Conservation (phyloP, 2,797 vertebrate genomes). For the Taenioides sp. region DNA sequence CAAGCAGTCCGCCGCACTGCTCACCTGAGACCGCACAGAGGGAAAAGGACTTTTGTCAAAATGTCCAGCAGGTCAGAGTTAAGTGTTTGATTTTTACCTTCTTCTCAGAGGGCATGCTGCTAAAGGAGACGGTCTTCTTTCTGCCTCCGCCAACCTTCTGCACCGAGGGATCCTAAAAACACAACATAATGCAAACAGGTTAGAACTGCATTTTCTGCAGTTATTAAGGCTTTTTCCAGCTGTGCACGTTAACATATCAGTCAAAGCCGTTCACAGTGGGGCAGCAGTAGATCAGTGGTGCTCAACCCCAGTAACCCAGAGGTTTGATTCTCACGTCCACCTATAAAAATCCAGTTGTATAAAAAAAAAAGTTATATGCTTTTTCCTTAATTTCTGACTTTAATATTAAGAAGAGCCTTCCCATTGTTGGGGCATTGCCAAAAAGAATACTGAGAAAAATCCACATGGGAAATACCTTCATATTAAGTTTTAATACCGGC, state of each 20-base stretch:
- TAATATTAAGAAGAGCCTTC: neutral
- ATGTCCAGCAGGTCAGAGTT: neutral
- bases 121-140: constrained; percentile 98
- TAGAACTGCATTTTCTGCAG: constrained; percentile 1
- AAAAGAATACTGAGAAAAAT: neutral
- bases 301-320: neutral
- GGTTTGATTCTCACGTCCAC: neutral
- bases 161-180: constrained; percentile 87
- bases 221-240: neutral
- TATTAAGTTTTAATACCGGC: neutral
- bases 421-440: neutral
- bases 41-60: neutral
- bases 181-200: constrained; percentile 16
- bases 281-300: neutral
- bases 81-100: constrained; percentile 69
- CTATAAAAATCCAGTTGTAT: neutral
- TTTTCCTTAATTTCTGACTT: neutral
- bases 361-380: too few relatives aligned
- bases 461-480: neutral
- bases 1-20: constrained; percentile 93
- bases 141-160: constrained; percentile 88
- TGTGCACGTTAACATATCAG: neutral
- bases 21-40: constrained; percentile 72
- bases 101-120: constrained; percentile 98
- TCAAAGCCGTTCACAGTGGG: neutral